Conservation (phyloP, 2,888 invertebrate species). For the Pterostichus madidus region DNA sequence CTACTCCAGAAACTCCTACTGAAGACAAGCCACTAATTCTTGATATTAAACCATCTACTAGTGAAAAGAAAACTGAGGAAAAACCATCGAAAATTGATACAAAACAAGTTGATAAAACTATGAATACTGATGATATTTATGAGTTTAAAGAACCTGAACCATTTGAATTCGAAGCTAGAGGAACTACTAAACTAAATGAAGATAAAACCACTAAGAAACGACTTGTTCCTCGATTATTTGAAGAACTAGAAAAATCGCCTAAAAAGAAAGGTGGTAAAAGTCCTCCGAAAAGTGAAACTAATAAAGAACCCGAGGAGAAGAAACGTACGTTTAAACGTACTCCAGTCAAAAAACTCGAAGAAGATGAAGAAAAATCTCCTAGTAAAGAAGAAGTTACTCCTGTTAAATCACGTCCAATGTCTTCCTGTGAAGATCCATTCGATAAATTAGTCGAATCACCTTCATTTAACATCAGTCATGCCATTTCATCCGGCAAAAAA, state of each 20-base stretch:
- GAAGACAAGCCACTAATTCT: slow-evolving; percentile 61
- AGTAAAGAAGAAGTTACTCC: slow-evolving; percentile 71
- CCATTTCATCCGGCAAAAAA: slow-evolving; percentile 69
- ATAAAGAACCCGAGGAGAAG: slow-evolving; percentile 69
- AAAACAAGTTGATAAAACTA: slow-evolving; percentile 70
- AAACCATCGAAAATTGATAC: slow-evolving; percentile 70
- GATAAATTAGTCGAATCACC: slow-evolving; percentile 79
- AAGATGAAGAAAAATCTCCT: slow-evolving; percentile 64
- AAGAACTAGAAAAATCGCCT: slow-evolving; percentile 73
- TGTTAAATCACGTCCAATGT: slow-evolving; percentile 70
- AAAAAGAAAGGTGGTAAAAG: slow-evolving; percentile 72
- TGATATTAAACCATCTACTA: slow-evolving; percentile 33
- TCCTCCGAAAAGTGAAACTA: slow-evolving; percentile 70
- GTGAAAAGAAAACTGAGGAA: slow-evolving; percentile 68
- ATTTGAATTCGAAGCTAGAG: slow-evolving; percentile 88
- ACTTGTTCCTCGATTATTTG: slow-evolving; percentile 74
- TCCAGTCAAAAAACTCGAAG: slow-evolving; percentile 68
- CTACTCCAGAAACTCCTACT: slow-evolving; percentile 43
- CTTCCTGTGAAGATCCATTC: slow-evolving; percentile 76
- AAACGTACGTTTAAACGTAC: slow-evolving; percentile 70
- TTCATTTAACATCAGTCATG: slow-evolving; percentile 78
- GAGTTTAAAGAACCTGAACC: slow-evolving; percentile 95
- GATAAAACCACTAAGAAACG: slow-evolving; percentile 75
- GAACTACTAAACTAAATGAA: slow-evolving; percentile 74
- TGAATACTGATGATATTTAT: slow-evolving; percentile 84